Evolutionary conservation across 2,113 vertebrate genomes (phyloP).

Genomic region (Pteropus alecto): DNA sequence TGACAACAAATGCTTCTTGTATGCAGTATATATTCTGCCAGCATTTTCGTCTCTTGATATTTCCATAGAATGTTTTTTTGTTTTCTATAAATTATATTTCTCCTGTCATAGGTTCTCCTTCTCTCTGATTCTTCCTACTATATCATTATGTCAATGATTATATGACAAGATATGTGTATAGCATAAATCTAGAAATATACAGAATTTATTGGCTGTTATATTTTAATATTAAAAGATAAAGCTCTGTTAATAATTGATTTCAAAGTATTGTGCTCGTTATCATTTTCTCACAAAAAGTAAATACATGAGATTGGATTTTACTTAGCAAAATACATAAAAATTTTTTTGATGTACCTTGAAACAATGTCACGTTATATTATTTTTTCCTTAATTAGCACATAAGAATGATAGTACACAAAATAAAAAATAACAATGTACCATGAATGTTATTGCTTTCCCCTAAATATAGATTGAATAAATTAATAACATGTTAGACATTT

Average conservation of each 20-base stretch:
- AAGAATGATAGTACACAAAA: slow-evolving; percentile 21
- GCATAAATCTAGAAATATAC: slow-evolving; percentile 57
- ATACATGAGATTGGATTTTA: not conserved
- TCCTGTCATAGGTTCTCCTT: slow-evolving; percentile 44
- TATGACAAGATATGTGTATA: slow-evolving; percentile 10
- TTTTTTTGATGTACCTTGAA: slow-evolving; percentile 39
- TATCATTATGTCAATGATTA: slow-evolving; percentile 60
- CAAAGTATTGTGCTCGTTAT: not conserved
- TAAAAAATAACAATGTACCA: slow-evolving; percentile 24
- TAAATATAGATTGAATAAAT: slow-evolving; percentile 64
- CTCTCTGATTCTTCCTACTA: slow-evolving; percentile 51
- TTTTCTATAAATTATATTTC: slow-evolving; percentile 65
- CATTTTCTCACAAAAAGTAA: not conserved
- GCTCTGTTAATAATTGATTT: not conserved
- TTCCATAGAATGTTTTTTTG: slow-evolving; percentile 66
- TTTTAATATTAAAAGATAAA: slow-evolving; percentile 32
- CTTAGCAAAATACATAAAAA: slow-evolving; percentile 5
- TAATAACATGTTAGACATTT: slow-evolving; percentile 57
- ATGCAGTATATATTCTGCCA: slow-evolving; percentile 56
- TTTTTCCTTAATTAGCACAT: slow-evolving; percentile 57
- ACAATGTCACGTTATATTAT: slow-evolving; percentile 36
- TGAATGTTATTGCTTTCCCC: slow-evolving; percentile 35
- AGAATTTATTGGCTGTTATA: slow-evolving; percentile 15
- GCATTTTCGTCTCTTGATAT: slow-evolving; percentile 68
- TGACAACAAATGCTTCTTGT: slow-evolving; percentile 53